phyloP scores from a whole-genome alignment of 1,140 invertebrate species.

The Ganaspis sp. region DNA sequence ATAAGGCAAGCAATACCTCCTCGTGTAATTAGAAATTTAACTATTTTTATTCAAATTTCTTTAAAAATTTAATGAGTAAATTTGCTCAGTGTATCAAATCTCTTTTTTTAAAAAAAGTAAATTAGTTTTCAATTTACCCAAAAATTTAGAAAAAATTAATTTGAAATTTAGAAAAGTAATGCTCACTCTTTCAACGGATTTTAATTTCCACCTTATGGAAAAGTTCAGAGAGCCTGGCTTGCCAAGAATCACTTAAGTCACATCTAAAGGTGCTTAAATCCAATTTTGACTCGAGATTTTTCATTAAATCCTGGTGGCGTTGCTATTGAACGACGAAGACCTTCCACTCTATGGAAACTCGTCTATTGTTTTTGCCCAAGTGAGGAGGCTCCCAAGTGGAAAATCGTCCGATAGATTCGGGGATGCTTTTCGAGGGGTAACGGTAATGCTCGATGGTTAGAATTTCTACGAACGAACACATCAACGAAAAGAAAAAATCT shows the following conservation, averaged over 20 bases:
- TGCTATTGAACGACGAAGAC: background rate
- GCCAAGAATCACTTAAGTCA: background rate
- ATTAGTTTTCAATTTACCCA: no score
- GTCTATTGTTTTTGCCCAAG: conserved; percentile 49
- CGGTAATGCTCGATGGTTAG: conserved; percentile 34
- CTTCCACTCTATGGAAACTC: conserved; percentile 23
- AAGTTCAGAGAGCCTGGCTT: background rate
- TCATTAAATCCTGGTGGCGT: conserved; percentile 18
- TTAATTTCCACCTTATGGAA: conserved; percentile 28
- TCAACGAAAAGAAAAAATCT: background rate
- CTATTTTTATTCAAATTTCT: no score
- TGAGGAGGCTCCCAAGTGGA: conserved; percentile 41
- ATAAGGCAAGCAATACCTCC: no score
- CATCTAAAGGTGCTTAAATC: conserved; percentile 20
- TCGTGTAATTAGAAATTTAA: no score
- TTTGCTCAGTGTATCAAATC: no score
- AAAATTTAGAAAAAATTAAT: background rate
- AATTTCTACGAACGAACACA: conserved; percentile 7
- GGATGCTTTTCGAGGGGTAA: conserved; percentile 40
- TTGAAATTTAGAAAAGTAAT: background rate
- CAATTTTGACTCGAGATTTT: conserved; percentile 26
- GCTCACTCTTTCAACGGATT: background rate
- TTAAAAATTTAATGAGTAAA: no score
- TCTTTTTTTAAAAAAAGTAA: no score
- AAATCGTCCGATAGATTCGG: conserved; percentile 59